Conservation (phyloP, 1,140 invertebrate genomes). For the Laodelphax striatellus region DNA sequence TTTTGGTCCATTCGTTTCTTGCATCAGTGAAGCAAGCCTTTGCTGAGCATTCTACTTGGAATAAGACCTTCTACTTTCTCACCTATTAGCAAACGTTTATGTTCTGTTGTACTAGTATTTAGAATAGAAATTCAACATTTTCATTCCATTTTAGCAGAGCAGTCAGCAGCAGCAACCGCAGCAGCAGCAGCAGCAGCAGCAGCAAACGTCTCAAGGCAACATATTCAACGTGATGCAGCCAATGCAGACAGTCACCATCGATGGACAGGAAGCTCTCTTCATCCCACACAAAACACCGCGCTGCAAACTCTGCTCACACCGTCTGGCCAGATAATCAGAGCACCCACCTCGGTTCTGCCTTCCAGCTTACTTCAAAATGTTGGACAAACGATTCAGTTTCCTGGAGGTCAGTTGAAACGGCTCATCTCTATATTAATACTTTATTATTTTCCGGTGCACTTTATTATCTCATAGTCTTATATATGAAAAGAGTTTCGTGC, state of each 20-base stretch:
- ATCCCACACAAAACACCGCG: constrained; percentile 18
- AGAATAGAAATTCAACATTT: too few species aligned
- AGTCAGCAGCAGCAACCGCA: constrained; percentile 25
- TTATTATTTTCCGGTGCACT: too few species aligned
- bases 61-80: too few species aligned
- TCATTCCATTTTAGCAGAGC: too few species aligned
- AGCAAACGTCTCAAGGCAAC: constrained; percentile 38
- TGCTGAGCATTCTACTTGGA: too few species aligned
- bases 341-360: constrained; percentile 35
- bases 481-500: too few species aligned
- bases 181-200: constrained; percentile 32
- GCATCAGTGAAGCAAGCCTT: too few species aligned
- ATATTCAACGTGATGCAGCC: constrained; percentile 51
- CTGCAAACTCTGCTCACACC: constrained; percentile 39
- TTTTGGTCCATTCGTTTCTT: too few species aligned
- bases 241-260: constrained; percentile 82
- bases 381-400: constrained; percentile 37
- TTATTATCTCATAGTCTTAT: too few species aligned
- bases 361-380: constrained; percentile 38
- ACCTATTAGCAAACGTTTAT: too few species aligned
- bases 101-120: too few species aligned
- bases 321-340: constrained; percentile 50
- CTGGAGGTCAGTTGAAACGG: constrained; percentile 27
- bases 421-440: too few species aligned
- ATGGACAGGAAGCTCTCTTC: constrained; percentile 84